Percentiles rank a stretch among this genome's conserved stretches.
Conservation (phyloP, 2,888 invertebrate species). For the Thecophora atra region DNA sequence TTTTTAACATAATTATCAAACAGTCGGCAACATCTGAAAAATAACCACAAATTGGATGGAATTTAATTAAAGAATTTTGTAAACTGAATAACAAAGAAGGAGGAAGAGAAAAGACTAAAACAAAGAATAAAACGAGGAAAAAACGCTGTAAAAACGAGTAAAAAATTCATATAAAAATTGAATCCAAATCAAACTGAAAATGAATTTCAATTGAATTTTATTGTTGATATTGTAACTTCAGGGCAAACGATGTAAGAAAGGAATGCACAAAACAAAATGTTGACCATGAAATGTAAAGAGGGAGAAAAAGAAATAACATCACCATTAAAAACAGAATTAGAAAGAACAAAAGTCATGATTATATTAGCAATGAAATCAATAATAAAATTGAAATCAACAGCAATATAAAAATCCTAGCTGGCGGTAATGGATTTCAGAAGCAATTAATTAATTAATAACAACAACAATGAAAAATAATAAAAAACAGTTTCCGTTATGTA, state of each 20-base stretch:
- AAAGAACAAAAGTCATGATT: neutral
- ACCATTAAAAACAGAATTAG: no score
- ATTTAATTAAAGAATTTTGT: no score
- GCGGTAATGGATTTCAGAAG: no score
- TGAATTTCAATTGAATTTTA: constrained; percentile 31
- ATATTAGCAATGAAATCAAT: neutral
- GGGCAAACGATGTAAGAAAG: neutral
- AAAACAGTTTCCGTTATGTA: neutral
- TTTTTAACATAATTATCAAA: neutral
- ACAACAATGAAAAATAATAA: neutral
- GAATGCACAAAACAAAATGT: neutral
- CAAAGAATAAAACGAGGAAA: neutral
- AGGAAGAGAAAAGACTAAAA: no score
- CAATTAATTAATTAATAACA: no score
- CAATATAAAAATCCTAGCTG: neutral
- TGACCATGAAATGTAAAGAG: no score
- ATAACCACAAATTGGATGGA: no score
- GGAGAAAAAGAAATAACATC: no score
- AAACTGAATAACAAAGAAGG: no score
- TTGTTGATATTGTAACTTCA: constrained; percentile 1
- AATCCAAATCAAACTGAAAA: constrained; percentile 5
- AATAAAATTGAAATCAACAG: neutral
- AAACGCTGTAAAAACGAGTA: neutral
- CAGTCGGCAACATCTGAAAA: neutral
- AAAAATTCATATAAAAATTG: neutral